Base-by-base conservation (phyloP, 2,113 vertebrate genomes). In the Procapra przewalskii region DNA sequence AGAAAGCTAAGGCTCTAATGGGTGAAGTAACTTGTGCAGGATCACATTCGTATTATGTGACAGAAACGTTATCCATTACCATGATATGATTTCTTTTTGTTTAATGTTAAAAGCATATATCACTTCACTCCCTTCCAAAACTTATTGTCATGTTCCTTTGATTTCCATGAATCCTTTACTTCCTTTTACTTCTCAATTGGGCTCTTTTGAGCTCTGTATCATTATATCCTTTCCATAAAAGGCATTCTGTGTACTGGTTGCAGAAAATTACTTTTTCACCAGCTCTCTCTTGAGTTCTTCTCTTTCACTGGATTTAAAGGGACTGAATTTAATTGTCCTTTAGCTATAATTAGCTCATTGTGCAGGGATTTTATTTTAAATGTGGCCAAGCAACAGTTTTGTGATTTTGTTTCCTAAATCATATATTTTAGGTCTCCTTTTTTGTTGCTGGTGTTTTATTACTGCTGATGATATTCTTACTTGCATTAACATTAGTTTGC, bases 331-430 rank as follows among this genome's bases (percentile, higher is more conserved):
- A 94, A 94, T 96, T 71, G 29, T 84, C 48, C 9, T 84, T 12
- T 50, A 80, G 15, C n/a, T 86, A 60, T 82, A 88, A 77, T 82
- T 91, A 96, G 12, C 25, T 93, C 55, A 75, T 77, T 57, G 17
- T n/a, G 15, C 13, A 87, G 10, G 45, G 55, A 71, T 40, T 91
- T 94, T 96, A 71, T 94, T 94, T 87, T 75, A 60, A 94, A 67
- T 84, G 13, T 81, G 79, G 27, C 25, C 33, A 91, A 80, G 40
- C 7, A 88, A 54, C 31, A 94, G 86, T 93, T 89, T 94, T 57
- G n/a, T 89, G 29, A 94, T 92, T 95, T 88, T 27, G 19, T 87
- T 96, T 93, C 52, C 31, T 87, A 71, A 96, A 43, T 83, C 54
- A 19, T 77, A 8, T 92, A 52, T 62, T 87, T 94, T 57, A 45